A percentile compares a stretch with the other conserved stretches of the same genome.
Conservation (phyloP, 2,888 invertebrate species). For the Aricia artaxerxes region DNA sequence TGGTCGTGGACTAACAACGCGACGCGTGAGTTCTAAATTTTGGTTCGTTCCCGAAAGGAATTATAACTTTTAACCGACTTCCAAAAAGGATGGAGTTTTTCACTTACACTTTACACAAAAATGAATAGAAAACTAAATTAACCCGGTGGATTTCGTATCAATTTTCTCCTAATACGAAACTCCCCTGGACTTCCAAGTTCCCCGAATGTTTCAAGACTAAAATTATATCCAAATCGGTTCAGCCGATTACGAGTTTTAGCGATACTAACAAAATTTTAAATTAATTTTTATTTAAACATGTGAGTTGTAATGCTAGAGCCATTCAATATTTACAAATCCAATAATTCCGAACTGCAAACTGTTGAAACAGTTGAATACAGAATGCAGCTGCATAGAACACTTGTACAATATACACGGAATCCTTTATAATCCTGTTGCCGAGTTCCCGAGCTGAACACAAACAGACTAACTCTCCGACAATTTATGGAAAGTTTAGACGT, state of each 20-base stretch:
- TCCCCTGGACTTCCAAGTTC: no score
- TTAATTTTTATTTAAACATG: no score
- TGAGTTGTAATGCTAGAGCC: no score
- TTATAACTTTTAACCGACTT: not conserved
- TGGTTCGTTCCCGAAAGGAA: not conserved
- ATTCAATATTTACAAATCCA: conserved; percentile 6
- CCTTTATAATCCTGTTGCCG: conserved; percentile 5
- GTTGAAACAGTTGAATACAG: conserved; percentile 1
- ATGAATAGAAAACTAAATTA: no score
- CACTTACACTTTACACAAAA: no score
- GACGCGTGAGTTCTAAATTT: not conserved
- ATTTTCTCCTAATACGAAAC: no score
- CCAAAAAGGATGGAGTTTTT: no score
- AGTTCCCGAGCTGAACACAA: conserved; percentile 18
- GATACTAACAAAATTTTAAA: no score
- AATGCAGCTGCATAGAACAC: conserved; percentile 11
- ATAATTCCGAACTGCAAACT: not conserved
- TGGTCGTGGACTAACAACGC: not conserved
- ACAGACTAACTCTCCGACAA: conserved; percentile 9
- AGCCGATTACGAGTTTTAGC: no score
- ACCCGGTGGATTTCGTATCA: no score
- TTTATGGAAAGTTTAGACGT: conserved; percentile 5
- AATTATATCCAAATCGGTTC: no score
- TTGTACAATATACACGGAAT: conserved; percentile 9
- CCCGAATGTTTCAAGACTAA: no score